Conservation (phyloP, 2,797 vertebrate genomes). For the Rallus crepitans region DNA sequence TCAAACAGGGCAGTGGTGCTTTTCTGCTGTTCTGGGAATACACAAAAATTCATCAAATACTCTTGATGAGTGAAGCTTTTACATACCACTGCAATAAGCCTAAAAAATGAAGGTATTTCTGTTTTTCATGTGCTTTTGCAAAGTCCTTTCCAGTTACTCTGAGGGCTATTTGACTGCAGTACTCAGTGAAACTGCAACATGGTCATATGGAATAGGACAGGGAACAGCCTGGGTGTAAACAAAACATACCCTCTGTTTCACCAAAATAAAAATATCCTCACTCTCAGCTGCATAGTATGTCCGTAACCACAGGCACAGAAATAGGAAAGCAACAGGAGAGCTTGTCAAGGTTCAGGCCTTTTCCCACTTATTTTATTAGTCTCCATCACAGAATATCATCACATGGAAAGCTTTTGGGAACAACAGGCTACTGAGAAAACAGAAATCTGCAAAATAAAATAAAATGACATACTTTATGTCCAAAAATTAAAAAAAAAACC, state of each 20-base stretch:
- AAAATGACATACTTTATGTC: background rate
- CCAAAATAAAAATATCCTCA: background rate
- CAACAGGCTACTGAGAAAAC: background rate
- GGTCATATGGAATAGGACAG: background rate
- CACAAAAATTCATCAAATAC: background rate
- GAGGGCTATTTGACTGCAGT: background rate
- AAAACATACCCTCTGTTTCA: background rate
- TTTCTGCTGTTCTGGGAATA: background rate
- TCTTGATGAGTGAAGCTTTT: background rate
- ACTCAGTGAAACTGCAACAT: background rate
- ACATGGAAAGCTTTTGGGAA: background rate
- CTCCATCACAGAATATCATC: background rate
- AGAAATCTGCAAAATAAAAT: background rate
- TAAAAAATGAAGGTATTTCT: background rate
- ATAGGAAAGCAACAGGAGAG: conserved; percentile 1
- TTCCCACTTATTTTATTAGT: conserved; percentile 45
- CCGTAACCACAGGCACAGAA: background rate
- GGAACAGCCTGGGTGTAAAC: background rate
- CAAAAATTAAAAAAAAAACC: background rate
- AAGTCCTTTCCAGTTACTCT: background rate
- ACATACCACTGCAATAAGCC: background rate
- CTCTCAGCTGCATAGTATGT: background rate
- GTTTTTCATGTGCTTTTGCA: background rate
- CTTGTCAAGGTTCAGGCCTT: conserved; percentile 10
- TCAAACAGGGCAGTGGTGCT: background rate